A percentile compares a stretch with the other conserved stretches of the same genome.
Evolutionary conservation across 2,888 invertebrate genomes (phyloP).

Genomic region (Eilema sororculum): DNA sequence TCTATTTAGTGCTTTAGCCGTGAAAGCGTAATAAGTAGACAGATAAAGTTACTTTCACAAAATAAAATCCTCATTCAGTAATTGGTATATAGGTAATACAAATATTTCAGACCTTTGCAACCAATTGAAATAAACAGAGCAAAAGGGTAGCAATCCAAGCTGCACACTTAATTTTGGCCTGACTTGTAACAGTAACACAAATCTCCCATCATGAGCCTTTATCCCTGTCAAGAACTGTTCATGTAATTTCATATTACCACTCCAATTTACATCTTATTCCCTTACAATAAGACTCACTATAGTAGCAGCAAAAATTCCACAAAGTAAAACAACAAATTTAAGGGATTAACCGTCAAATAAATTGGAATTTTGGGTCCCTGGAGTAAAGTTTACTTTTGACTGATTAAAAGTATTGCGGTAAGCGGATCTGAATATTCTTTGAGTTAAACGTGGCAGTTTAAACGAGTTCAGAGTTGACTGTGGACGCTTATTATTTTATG

Average conservation of each 20-base stretch:
- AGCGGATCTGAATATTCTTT: constrained; percentile 14
- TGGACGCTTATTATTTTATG: constrained; percentile 32
- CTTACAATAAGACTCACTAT: constrained; percentile 36
- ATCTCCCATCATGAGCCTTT: constrained; percentile 41
- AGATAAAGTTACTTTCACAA: no score
- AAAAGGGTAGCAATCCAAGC: constrained; percentile 19
- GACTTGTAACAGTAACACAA: constrained; percentile 40
- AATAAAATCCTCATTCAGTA: not conserved
- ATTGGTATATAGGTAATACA: not conserved
- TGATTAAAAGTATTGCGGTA: constrained; percentile 11
- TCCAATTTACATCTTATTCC: constrained; percentile 42
- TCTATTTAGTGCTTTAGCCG: no score
- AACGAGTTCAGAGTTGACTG: constrained; percentile 29
- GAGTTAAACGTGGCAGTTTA: constrained; percentile 20
- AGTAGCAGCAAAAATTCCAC: constrained; percentile 25
- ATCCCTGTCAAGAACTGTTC: constrained; percentile 23
- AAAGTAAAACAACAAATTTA: constrained; percentile 31
- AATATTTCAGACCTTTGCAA: not conserved
- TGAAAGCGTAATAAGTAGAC: no score
- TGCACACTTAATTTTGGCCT: constrained; percentile 24
- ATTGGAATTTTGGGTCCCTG: constrained; percentile 17
- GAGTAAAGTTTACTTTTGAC: constrained; percentile 15
- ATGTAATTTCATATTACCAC: constrained; percentile 37
- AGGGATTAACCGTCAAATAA: constrained; percentile 22
- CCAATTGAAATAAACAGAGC: constrained; percentile 16